Percentiles rank a stretch among this genome's conserved stretches.
Conservation (phyloP, 2,113 vertebrate species). For the Collichthys lucidus region DNA sequence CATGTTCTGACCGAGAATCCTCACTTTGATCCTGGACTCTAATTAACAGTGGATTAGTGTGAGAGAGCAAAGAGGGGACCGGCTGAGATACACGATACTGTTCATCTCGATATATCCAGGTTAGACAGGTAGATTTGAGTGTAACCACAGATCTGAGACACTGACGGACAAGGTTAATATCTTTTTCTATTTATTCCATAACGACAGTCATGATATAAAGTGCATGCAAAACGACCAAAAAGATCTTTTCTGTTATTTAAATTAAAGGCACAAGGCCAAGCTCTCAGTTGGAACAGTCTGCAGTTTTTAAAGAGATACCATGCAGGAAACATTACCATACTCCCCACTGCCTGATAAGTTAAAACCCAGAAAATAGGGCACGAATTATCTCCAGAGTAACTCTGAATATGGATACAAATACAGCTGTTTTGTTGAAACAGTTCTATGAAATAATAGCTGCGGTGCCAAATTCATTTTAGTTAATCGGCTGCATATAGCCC, state of each 20-base stretch:
- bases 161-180: background rate
- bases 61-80: background rate
- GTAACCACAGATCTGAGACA: background rate
- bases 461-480: too few species aligned
- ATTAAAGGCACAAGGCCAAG: too few species aligned
- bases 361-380: too few species aligned
- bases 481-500: too few species aligned
- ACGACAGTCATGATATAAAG: background rate
- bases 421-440: too few species aligned
- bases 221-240: background rate
- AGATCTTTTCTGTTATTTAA: background rate
- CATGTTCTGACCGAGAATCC: constrained; percentile 21
- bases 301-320: too few species aligned
- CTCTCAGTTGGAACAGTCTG: too few species aligned
- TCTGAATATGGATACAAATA: too few species aligned
- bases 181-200: background rate
- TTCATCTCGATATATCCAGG: background rate
- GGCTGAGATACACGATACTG: background rate
- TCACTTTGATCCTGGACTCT: constrained; percentile 56
- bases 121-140: background rate
- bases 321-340: too few species aligned
- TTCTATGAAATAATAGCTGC: too few species aligned
- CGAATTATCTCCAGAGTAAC: too few species aligned
- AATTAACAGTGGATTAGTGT: constrained; percentile 49
- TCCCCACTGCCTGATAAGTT: too few species aligned